Evolutionary conservation across 35 echinoderm and acorn worm species (phyloP), one percentile per base, ranked within the genome.

Genomic region (Acanthaster planci): DNA sequence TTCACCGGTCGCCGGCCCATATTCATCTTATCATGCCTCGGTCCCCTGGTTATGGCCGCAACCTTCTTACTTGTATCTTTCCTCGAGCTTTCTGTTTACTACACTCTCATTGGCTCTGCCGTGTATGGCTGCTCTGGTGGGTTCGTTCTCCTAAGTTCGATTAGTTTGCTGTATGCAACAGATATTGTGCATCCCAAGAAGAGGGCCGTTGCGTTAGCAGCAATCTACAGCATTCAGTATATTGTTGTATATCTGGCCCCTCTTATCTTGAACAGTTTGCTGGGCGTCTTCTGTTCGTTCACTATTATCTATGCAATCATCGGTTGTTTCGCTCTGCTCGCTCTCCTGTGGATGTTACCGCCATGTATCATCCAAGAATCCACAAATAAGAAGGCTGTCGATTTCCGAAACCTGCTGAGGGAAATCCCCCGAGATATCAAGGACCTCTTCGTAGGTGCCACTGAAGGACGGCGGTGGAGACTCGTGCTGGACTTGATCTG

Each of bases 1-100:
- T 72, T 26, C 64, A 72, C 64, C 29, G 64, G 64, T 10, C 64
- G 64, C 26, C 64, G 64, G 64, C 29, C 64, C 23, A 31, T 72
- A 3, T 27, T 72, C 10, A 19, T 72, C 34, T 26, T 72, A 72
- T 12, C 21, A 72, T 72, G 64, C 64, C 7, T 72, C 10, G 64
- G 64, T 6, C 34, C 64, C 23, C 30, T 30, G 5, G 30, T 72
- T 29, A 72, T 72, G 64, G 64, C 7, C 26, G 23, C 26, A 26
- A 29, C 19, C 10, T 72, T 72, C 34, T 29, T 72, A 26, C 3
- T 72, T 1, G 34, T 34, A 26, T 8, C 64, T 0, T 72, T 7
- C 64, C 30, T 34, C 0, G 64, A 34, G 64, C 26, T 72, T 19
- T 72, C 64, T 72, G 64, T 72, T 10, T 72, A 72, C n/a, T 72